A percentile compares a stretch with the other conserved stretches of the same genome.
Evolutionary conservation across 2,113 vertebrate species (phyloP).

Genomic region (Prionailurus bengalensis): DNA sequence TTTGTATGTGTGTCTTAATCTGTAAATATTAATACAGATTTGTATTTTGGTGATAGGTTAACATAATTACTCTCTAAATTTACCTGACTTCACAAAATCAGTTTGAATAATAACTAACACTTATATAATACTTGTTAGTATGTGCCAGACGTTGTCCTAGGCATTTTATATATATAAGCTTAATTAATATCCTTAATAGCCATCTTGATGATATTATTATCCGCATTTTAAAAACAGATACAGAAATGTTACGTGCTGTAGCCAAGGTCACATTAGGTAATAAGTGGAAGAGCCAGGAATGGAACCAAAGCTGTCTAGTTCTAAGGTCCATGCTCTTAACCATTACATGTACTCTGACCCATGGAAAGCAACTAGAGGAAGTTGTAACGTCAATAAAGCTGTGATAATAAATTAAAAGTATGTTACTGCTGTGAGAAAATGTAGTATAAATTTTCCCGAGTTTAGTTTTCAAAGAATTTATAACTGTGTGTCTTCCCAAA

Average conservation of each 20-base stretch:
- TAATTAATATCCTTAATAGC: neutral
- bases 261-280: neutral
- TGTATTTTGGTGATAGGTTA: neutral
- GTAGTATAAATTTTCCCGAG: neutral
- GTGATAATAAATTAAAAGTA: neutral
- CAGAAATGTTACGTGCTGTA: neutral
- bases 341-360: neutral
- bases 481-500: neutral
- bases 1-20: neutral
- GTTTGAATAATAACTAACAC: neutral
- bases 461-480: neutral
- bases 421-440: neutral
- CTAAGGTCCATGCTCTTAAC: neutral
- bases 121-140: neutral
- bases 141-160: neutral
- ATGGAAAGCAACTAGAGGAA: neutral
- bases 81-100: neutral
- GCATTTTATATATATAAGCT: neutral
- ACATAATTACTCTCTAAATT: constrained; percentile 19
- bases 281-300: neutral
- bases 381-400: neutral
- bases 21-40: neutral
- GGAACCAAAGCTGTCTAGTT: neutral
- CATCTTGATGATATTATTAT: neutral
- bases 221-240: neutral